These are phyloP conservation scores for Tor tambroides DNA, from an alignment of 2,113 vertebrate species.

Conservation along the genomic window DNA sequence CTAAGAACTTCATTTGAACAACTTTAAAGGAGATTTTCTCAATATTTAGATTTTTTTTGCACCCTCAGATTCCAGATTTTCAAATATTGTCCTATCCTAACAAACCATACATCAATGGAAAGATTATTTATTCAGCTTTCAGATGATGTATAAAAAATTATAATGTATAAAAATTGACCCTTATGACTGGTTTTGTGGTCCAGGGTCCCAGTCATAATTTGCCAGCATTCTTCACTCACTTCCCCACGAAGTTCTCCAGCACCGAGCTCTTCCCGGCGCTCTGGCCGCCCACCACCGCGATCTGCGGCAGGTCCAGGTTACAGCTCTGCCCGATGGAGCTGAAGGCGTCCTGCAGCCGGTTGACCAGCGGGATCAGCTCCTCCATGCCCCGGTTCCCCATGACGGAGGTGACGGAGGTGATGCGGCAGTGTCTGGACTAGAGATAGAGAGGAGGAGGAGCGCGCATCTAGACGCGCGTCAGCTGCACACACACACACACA, in stretches of 20 bases:
- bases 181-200: no score
- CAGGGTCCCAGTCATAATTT: not conserved
- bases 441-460: conserved; percentile 57
- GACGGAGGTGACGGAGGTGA: conserved; percentile 15
- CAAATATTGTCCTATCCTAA: no score
- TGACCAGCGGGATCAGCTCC: conserved; percentile 91
- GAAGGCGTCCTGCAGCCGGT: conserved; percentile 93
- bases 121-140: no score
- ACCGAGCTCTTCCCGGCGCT: conserved; percentile 91
- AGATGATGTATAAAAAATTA: not conserved
- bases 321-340: conserved; percentile 88
- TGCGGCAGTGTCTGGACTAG: conserved; percentile 55
- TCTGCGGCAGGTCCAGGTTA: conserved; percentile 89
- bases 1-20: no score
- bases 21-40: no score
- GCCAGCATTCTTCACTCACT: conserved; percentile 63
- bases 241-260: conserved; percentile 90
- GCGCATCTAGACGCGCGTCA: conserved; percentile 4
- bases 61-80: no score
- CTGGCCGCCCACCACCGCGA: conserved; percentile 90
- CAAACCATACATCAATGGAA: no score
- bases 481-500: conserved; percentile 13
- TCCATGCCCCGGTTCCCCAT: conserved; percentile 90
- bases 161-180: no score
- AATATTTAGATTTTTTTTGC: no score